Conservation (phyloP, 2,888 invertebrate species). For the Alloplasta piceator region DNA sequence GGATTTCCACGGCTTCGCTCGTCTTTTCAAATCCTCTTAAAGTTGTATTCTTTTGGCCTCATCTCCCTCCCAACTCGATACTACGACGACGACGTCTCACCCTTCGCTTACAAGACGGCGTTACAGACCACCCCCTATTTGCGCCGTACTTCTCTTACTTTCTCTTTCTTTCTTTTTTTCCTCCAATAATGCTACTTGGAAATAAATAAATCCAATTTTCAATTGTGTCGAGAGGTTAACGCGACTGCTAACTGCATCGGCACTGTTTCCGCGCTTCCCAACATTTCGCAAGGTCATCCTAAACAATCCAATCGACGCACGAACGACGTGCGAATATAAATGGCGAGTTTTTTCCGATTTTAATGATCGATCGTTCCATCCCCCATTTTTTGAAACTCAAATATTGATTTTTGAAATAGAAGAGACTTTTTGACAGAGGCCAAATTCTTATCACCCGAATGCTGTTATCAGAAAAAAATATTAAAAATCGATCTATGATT, state of each 20-base stretch:
- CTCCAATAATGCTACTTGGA: constrained; percentile 68
- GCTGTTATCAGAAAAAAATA: too few relatives aligned
- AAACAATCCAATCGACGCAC: too few relatives aligned
- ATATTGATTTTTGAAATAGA: too few relatives aligned
- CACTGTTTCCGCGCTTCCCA: neutral
- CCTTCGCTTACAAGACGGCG: constrained; percentile 61
- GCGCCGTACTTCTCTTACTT: constrained; percentile 14
- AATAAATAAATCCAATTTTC: constrained; percentile 80
- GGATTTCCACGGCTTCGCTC: constrained; percentile 83
- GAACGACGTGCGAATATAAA: too few relatives aligned
- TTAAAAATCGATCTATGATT: too few relatives aligned
- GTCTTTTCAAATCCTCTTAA: constrained; percentile 83
- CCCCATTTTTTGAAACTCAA: too few relatives aligned
- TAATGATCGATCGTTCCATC: too few relatives aligned
- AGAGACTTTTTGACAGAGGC: too few relatives aligned
- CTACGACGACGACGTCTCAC: constrained; percentile 50
- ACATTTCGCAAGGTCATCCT: constrained; percentile 20
- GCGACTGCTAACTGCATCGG: constrained; percentile 16
- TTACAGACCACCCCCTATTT: constrained; percentile 48
- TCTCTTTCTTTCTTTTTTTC: constrained; percentile 16
- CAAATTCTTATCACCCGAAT: too few relatives aligned
- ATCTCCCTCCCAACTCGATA: constrained; percentile 69
- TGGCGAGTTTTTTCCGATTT: too few relatives aligned
- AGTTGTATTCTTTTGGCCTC: constrained; percentile 83
- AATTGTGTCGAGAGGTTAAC: constrained; percentile 34